A percentile compares a stretch with the other conserved stretches of the same genome.
Conservation (phyloP, 2,797 vertebrate genomes). For the Adrianichthys oophorus region DNA sequence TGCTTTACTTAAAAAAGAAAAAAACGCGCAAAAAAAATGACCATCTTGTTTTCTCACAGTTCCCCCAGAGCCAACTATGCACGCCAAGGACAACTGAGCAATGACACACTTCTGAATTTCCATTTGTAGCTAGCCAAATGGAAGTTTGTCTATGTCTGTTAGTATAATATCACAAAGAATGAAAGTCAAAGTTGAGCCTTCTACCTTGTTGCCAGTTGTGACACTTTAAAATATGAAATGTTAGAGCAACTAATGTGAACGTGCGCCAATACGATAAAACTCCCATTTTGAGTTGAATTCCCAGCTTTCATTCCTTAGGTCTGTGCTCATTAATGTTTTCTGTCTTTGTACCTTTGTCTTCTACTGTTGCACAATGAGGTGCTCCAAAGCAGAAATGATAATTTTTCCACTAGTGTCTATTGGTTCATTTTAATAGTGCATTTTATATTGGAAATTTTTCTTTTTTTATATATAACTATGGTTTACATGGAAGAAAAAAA, state of each 20-base stretch:
- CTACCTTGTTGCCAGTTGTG: constrained; percentile 38
- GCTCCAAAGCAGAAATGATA: constrained; percentile 63
- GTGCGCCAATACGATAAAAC: constrained; percentile 54
- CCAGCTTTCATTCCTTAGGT: constrained; percentile 70
- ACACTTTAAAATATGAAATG: constrained; percentile 26
- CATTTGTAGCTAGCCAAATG: constrained; percentile 75
- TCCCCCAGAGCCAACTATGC: constrained; percentile 77
- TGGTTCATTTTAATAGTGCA: constrained; percentile 70
- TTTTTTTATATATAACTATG: constrained; percentile 73
- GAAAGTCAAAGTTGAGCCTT: constrained; percentile 43
- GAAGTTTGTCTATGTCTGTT: constrained; percentile 54
- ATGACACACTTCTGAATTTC: constrained; percentile 58
- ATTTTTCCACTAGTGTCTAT: constrained; percentile 51
- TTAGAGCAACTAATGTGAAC: constrained; percentile 60
- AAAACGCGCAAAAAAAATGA: constrained; percentile 34
- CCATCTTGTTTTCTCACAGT: constrained; percentile 29
- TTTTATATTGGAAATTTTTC: constrained; percentile 73
- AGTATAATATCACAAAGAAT: constrained; percentile 38
- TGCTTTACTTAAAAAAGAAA: constrained; percentile 47
- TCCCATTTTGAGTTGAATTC: constrained; percentile 50
- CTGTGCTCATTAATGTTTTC: constrained; percentile 53
- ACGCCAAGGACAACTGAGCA: constrained; percentile 77
- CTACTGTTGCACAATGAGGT: constrained; percentile 62
- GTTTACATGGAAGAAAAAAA: constrained; percentile 74
- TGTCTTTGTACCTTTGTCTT: constrained; percentile 53